A percentile compares a stretch with the other conserved stretches of the same genome.
Evolutionary conservation across 2,797 vertebrate species (phyloP).

Genomic region (Myotis vivesi): DNA sequence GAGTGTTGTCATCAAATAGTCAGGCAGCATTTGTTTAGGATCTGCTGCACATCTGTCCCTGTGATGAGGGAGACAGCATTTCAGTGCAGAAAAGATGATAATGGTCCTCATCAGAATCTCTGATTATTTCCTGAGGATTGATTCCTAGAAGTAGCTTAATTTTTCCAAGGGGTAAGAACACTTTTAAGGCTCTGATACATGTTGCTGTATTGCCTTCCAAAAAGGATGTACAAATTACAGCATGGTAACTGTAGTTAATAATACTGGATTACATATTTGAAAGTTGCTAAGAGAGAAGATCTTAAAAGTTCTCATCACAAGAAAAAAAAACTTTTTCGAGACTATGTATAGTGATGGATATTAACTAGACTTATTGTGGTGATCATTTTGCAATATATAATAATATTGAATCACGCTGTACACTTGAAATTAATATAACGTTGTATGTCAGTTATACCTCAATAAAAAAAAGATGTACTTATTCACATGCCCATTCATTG

Average conservation of each 20-base stretch:
- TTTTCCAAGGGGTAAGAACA: conserved; percentile 49
- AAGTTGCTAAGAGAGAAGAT: not conserved
- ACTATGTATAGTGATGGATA: not conserved
- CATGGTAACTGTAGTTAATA: not conserved
- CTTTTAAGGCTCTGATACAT: not conserved
- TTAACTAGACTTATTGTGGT: not conserved
- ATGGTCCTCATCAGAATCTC: conserved; percentile 58
- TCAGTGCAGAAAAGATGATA: conserved; percentile 53
- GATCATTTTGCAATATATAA: not conserved
- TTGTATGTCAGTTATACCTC: not conserved
- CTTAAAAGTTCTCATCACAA: not conserved
- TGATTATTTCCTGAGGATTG: conserved; percentile 59
- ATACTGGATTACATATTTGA: not conserved
- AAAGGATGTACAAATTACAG: not conserved
- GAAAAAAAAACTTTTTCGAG: not conserved
- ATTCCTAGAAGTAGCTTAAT: conserved; percentile 32
- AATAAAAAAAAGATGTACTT: not conserved
- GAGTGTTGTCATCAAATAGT: not conserved
- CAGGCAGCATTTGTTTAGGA: conserved; percentile 37
- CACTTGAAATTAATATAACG: not conserved
- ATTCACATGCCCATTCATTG: not conserved
- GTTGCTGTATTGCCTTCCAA: not conserved
- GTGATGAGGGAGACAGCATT: conserved; percentile 31
- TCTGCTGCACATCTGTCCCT: not conserved
- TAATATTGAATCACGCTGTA: not conserved